Percentiles rank a stretch among this genome's conserved stretches.
phyloP scores from a whole-genome alignment of 2,797 vertebrate species.

The Scolopax bukidnonensis region DNA sequence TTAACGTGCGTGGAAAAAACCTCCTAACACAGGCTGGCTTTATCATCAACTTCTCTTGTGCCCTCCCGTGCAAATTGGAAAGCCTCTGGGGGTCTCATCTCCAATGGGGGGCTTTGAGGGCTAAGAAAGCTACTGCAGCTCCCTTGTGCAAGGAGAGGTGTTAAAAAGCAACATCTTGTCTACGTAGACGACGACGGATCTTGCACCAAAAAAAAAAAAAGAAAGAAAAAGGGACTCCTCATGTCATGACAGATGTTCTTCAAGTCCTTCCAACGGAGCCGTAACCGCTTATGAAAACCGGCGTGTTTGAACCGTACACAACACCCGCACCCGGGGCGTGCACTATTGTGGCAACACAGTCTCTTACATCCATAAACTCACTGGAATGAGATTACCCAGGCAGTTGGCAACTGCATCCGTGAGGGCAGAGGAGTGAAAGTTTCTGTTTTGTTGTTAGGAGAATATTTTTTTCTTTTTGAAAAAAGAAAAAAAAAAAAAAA shows the following conservation, averaged over 20 bases:
- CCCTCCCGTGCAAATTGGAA: not conserved
- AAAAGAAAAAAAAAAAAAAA: not conserved
- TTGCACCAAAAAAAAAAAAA: not conserved
- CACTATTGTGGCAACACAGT: conserved; percentile 60
- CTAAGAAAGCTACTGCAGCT: not conserved
- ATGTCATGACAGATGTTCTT: not conserved
- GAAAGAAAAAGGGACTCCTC: not conserved
- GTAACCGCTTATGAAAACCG: not conserved
- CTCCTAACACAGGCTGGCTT: not conserved
- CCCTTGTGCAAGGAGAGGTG: not conserved
- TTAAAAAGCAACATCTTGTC: not conserved
- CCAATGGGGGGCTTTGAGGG: accelerated
- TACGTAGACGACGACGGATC: accelerated
- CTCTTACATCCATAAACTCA: conserved; percentile 27
- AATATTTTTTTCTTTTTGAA: not conserved
- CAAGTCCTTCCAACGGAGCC: not conserved
- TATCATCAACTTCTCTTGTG: not conserved
- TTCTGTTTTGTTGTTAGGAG: not conserved
- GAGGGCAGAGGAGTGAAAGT: conserved; percentile 28
- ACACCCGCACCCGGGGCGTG: not conserved
- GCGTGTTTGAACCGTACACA: not conserved
- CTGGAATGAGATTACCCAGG: not conserved
- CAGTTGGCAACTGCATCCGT: conserved; percentile 6
- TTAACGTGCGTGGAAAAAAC: not conserved
- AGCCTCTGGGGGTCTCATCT: not conserved